phyloP scores from a whole-genome alignment of 2,888 invertebrate species.

The Philereme vetulata region DNA sequence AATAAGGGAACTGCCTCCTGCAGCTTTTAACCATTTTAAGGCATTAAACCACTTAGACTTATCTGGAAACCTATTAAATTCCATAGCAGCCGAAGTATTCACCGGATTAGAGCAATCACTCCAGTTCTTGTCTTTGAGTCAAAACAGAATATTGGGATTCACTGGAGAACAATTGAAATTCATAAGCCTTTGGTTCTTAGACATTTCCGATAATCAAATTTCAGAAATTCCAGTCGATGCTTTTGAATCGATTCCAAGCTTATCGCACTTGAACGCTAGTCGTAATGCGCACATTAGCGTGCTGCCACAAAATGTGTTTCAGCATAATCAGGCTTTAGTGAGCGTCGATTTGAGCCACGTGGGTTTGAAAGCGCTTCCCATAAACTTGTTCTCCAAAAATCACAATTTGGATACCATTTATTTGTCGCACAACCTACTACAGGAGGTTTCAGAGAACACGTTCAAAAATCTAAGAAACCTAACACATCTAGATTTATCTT shows the following conservation, averaged over 20 bases:
- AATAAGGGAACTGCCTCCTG: slow-evolving; percentile 92
- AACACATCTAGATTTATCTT: slow-evolving; percentile 89
- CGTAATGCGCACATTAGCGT: slow-evolving; percentile 87
- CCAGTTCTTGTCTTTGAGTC: slow-evolving; percentile 87
- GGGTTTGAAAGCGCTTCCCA: slow-evolving; percentile 88
- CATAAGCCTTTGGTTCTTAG: slow-evolving; percentile 86
- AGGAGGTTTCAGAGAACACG: slow-evolving; percentile 90
- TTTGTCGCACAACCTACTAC: slow-evolving; percentile 88
- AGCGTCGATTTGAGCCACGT: slow-evolving; percentile 90
- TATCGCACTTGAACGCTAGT: slow-evolving; percentile 90
- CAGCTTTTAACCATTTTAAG: slow-evolving; percentile 91
- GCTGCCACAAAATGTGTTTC: slow-evolving; percentile 87
- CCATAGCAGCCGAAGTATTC: slow-evolving; percentile 89
- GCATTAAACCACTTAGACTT: slow-evolving; percentile 89
- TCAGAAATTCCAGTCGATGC: slow-evolving; percentile 88
- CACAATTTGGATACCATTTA: slow-evolving; percentile 87
- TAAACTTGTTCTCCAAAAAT: slow-evolving; percentile 88
- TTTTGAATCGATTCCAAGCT: slow-evolving; percentile 86
- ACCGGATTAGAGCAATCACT: slow-evolving; percentile 89
- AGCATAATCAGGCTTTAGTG: slow-evolving; percentile 87
- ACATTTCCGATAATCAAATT: slow-evolving; percentile 91
- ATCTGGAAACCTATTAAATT: slow-evolving; percentile 90
- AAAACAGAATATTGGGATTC: slow-evolving; percentile 88
- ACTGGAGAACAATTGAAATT: slow-evolving; percentile 86
- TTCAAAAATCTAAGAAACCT: slow-evolving; percentile 91